These are phyloP conservation scores for Listrodromus nycthemerus DNA, from an alignment of 2,888 invertebrate genomes.

Conservation along the genomic window DNA sequence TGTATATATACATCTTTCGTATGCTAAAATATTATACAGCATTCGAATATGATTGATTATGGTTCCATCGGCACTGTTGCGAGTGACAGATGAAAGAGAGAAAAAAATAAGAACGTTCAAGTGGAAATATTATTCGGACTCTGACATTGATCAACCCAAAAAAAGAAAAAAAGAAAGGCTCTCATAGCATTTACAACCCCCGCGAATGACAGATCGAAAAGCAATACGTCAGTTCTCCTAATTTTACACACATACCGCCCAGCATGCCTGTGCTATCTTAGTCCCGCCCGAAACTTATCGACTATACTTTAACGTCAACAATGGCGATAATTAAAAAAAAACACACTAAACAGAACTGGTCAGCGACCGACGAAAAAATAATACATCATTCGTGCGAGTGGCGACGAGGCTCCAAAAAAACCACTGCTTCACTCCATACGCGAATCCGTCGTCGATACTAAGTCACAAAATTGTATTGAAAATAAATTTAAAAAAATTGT, in stretches of 20 bases:
- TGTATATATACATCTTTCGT: neutral
- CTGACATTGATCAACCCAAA: slow-evolving; percentile 42
- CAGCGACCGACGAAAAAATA: neutral
- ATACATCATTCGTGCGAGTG: neutral
- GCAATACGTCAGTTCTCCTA: slow-evolving; percentile 28
- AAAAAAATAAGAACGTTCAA: slow-evolving; percentile 18
- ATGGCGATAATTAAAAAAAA: slow-evolving; percentile 41
- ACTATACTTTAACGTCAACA: slow-evolving; percentile 41
- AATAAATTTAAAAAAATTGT: neutral
- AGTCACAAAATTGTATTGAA: slow-evolving; percentile 16
- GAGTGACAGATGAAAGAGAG: slow-evolving; percentile 25
- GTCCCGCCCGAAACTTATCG: slow-evolving; percentile 45
- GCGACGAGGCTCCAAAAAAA: neutral
- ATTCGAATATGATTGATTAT: slow-evolving; percentile 19
- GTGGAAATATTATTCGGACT: slow-evolving; percentile 13
- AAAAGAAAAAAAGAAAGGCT: slow-evolving; percentile 1
- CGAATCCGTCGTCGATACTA: neutral
- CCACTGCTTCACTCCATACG: slow-evolving; percentile 33
- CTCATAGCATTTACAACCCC: neutral
- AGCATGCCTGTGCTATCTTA: slow-evolving; percentile 29
- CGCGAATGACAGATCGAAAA: slow-evolving; percentile 25
- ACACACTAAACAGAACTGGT: slow-evolving; percentile 30
- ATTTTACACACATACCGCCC: slow-evolving; percentile 17
- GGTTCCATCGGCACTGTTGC: neutral
- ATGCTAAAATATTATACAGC: neutral